These are phyloP conservation scores for Brachionus rotundiformis DNA, from an alignment of 1,140 invertebrate species.

Conservation along the genomic window DNA sequence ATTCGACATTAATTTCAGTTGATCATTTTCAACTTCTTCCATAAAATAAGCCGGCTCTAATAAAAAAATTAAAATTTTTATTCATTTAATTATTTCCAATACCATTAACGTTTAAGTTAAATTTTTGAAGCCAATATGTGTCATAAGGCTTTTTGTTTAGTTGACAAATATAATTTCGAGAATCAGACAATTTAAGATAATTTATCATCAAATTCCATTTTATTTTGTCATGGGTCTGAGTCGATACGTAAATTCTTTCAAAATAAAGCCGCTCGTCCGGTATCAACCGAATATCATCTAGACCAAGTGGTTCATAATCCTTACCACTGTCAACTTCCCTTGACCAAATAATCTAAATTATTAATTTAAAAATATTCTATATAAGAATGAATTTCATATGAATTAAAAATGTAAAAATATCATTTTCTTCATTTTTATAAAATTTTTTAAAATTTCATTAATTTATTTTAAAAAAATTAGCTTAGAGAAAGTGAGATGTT, in stretches of 20 bases:
- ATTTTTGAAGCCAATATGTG: conserved; percentile 16
- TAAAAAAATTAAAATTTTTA: neutral
- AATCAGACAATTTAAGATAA: conserved; percentile 27
- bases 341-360: conserved; percentile 48
- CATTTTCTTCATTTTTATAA: neutral
- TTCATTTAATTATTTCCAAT: neutral
- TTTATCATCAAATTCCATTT: conserved; percentile 34
- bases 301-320: conserved; percentile 44
- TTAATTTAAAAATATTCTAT: too few species aligned
- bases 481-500: too few species aligned
- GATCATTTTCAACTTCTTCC: neutral
- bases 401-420: neutral
- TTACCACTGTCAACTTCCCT: conserved; percentile 18
- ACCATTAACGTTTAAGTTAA: conserved; percentile 27
- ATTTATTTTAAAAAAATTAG: too few species aligned
- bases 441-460: too few species aligned
- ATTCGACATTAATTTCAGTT: neutral
- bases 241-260: neutral
- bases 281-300: conserved; percentile 23
- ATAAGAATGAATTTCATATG: neutral
- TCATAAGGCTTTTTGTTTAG: conserved; percentile 49
- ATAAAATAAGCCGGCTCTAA: conserved; percentile 45
- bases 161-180: conserved; percentile 46
- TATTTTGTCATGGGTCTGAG: conserved; percentile 3
- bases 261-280: neutral